Base-by-base conservation (phyloP, 1,140 invertebrate species). In the Arion vulgaris region DNA sequence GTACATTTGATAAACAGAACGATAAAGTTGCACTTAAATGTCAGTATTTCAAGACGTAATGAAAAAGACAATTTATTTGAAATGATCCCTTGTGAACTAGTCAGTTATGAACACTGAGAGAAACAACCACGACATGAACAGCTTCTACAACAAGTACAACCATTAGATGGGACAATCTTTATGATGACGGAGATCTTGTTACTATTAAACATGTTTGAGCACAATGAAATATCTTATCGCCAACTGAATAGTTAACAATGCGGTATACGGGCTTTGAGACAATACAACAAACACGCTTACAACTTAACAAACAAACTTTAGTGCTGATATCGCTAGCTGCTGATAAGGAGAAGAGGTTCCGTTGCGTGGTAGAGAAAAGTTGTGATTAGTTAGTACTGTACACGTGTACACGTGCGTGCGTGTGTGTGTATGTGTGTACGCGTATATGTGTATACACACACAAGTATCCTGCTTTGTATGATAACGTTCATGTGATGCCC, bases 311-410 rank as follows among this genome's bases (percentile, higher is more conserved):
- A 66, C 62, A 66, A 32, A 34, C 2, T 28, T 32, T 66, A 34
- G 62, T 32, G 62, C 32, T 66, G 62, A 66, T 66, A 66, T 66
- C 62, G 28, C 62, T 32, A 34, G 28, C n/a, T 32, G 5, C 28
- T 32, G 62, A 66, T 66, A 66, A 66, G 62, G 11, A 9, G 62
- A 32, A 28, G n/a, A 66, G 62, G 62, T 66, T 66, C 62, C 62
- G 5, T 66, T 66, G 28, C 4, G 51, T 57, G 15, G 2, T 66
- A 66, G 62, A 66, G 17, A 66, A 2, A 32, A 28, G 62, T 7
- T 23, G 28, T 32, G 62, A 66, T 23, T 66, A 19, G 53, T 19
- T 57, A 15, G 5, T 57, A 57, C 53, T 11, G 53, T 57, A 23
- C 53, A 57, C 9, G 53, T 57, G 53, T 57, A n/a, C 26, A 23